Percentiles rank a stretch among this genome's conserved stretches.
Conservation (phyloP, 2,888 invertebrate genomes). For the Epinotia nisella region DNA sequence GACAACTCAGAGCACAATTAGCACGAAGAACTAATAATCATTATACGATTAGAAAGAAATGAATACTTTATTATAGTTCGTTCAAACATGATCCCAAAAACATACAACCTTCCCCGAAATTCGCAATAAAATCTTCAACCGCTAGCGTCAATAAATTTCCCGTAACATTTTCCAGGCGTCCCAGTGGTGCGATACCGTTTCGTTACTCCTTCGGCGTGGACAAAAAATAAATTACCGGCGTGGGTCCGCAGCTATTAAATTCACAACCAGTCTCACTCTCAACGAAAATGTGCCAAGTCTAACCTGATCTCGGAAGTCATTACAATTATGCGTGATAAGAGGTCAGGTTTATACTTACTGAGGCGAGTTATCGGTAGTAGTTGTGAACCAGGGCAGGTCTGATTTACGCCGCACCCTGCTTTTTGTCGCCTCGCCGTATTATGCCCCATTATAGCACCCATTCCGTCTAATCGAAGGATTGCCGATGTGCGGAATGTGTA, state of each 20-base stretch:
- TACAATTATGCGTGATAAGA: not conserved
- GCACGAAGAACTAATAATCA: too few relatives aligned
- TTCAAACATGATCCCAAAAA: not conserved
- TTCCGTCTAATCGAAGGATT: conserved; percentile 39
- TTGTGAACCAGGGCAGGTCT: conserved; percentile 19
- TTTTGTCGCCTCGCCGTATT: conserved; percentile 40
- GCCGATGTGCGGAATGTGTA: conserved; percentile 29
- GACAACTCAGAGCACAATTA: too few relatives aligned
- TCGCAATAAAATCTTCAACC: conserved; percentile 41
- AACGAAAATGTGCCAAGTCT: not conserved
- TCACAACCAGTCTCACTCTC: not conserved
- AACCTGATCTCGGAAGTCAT: not conserved
- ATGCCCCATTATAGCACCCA: conserved; percentile 38
- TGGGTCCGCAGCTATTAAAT: conserved; percentile 19
- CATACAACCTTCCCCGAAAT: not conserved
- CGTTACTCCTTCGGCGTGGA: conserved; percentile 41
- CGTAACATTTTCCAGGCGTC: conserved; percentile 42
- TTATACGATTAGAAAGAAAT: too few relatives aligned
- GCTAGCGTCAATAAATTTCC: conserved; percentile 41
- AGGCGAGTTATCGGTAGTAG: not conserved
- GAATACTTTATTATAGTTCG: not conserved
- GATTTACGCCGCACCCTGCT: conserved; percentile 41
- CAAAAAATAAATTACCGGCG: conserved; percentile 44
- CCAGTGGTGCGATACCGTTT: conserved; percentile 44
- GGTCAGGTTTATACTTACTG: not conserved